Evolutionary conservation across 2,113 vertebrate genomes (phyloP).

Genomic region (Madoqua kirkii): DNA sequence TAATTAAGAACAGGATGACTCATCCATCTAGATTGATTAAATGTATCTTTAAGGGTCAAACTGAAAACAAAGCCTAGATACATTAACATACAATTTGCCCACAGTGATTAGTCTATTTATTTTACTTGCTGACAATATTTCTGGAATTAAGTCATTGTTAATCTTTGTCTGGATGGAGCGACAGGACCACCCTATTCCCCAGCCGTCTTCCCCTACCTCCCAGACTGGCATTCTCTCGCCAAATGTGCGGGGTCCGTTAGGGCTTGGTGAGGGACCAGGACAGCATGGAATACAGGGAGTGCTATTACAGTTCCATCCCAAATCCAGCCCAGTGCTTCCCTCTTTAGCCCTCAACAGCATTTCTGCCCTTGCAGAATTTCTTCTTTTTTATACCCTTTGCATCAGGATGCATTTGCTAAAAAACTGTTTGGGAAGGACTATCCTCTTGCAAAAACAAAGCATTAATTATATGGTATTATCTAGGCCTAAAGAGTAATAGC

Average conservation of each 20-base stretch:
- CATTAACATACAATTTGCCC: slow-evolving; percentile 74
- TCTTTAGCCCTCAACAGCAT: no score
- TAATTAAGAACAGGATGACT: slow-evolving; percentile 61
- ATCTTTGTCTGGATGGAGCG: slow-evolving; percentile 69
- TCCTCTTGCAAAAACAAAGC: not conserved
- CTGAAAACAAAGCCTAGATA: slow-evolving; percentile 67
- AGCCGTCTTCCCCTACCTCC: slow-evolving; percentile 8
- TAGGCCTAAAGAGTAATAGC: not conserved
- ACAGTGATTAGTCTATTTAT: slow-evolving; percentile 77
- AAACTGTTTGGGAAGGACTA: not conserved
- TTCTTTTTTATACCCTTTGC: not conserved
- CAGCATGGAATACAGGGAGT: not conserved
- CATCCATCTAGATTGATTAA: slow-evolving; percentile 72
- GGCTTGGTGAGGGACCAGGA: not conserved
- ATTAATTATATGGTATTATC: not conserved
- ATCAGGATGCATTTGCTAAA: not conserved
- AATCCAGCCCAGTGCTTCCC: not conserved
- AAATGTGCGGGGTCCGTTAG: not conserved
- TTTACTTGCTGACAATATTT: slow-evolving; percentile 80
- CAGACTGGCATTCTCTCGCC: not conserved
- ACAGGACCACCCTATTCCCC: slow-evolving; percentile 56
- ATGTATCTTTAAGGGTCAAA: slow-evolving; percentile 69
- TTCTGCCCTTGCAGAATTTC: not conserved
- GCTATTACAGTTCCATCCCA: not conserved
- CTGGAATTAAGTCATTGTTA: slow-evolving; percentile 80